phyloP scores from a whole-genome alignment of 2,113 vertebrate species.

The Caracal caracal region DNA sequence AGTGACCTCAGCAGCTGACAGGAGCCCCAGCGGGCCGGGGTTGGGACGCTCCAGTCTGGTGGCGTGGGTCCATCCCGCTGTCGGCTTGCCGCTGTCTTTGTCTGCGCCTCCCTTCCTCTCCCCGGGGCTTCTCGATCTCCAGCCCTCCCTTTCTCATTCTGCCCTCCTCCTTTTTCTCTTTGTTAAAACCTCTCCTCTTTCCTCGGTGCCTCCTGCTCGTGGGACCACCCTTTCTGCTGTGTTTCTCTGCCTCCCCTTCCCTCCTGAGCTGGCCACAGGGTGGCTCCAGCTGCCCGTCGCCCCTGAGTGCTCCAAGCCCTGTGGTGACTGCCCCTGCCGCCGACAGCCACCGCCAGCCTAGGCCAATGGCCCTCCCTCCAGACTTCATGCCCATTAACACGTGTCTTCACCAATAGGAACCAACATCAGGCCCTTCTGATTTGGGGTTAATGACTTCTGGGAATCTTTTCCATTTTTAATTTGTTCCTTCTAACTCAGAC shows the following conservation, averaged over 20 bases:
- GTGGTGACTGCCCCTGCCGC: constrained; percentile 58
- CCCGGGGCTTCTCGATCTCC: not conserved
- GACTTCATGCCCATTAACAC: constrained; percentile 72
- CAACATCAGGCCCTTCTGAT: constrained; percentile 61
- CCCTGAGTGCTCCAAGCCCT: constrained; percentile 48
- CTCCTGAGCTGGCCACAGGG: constrained; percentile 60
- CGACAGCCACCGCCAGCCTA: constrained; percentile 41
- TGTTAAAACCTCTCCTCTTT: constrained; percentile 34
- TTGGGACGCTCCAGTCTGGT: fast-evolving
- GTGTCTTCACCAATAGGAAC: constrained; percentile 71
- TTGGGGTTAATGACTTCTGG: constrained; percentile 78
- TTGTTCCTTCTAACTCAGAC: not conserved
- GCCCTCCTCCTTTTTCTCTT: constrained; percentile 27
- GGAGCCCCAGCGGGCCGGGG: not conserved
- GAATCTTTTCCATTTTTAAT: constrained; percentile 58
- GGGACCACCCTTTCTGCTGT: not conserved
- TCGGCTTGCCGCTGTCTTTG: not conserved
- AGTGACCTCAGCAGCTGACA: not conserved
- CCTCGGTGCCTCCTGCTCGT: not conserved
- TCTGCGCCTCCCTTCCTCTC: not conserved
- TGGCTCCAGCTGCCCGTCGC: constrained; percentile 62
- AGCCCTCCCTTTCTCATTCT: not conserved
- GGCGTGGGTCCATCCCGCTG: not conserved
- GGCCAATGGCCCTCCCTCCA: constrained; percentile 66
- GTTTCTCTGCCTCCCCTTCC: not conserved